Evolutionary conservation across 2,113 vertebrate genomes (phyloP).

Genomic region (Ploceus nigricollis): DNA sequence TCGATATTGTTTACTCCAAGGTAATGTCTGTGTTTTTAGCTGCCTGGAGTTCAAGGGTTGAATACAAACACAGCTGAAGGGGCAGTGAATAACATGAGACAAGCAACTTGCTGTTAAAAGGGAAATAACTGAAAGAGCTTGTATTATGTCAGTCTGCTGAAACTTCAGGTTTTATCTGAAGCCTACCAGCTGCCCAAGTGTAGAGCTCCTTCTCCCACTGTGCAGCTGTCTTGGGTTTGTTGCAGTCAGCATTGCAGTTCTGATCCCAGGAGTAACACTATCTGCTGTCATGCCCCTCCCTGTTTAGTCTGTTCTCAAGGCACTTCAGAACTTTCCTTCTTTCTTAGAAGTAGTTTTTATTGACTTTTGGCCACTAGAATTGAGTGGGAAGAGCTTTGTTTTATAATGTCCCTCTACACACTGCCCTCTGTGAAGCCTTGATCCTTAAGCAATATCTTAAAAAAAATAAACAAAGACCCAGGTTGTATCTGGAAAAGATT

Average conservation of each 20-base stretch:
- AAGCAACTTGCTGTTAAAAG: slow-evolving; percentile 18
- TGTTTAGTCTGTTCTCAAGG: not conserved
- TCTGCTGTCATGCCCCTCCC: not conserved
- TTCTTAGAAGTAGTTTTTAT: slow-evolving; percentile 37
- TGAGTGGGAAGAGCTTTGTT: slow-evolving; percentile 36
- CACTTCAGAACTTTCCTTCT: not conserved
- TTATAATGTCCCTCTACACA: not conserved
- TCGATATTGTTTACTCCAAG: not conserved
- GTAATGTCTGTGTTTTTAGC: not conserved
- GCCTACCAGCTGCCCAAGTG: not conserved
- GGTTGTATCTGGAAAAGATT: slow-evolving; percentile 57
- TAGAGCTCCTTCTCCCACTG: not conserved
- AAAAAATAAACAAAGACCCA: not conserved
- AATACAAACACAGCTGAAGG: not conserved
- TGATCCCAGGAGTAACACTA: not conserved
- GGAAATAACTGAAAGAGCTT: not conserved
- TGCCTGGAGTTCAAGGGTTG: not conserved
- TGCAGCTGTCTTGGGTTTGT: not conserved
- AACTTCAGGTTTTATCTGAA: not conserved
- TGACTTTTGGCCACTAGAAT: not conserved
- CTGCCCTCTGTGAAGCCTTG: not conserved
- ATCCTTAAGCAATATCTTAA: slow-evolving; percentile 10
- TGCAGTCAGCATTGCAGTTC: not conserved
- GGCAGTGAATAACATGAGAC: not conserved
- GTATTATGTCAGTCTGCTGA: not conserved